Base-by-base conservation (phyloP, 2,113 vertebrate species). In the Nothocercus nigrocapillus region DNA sequence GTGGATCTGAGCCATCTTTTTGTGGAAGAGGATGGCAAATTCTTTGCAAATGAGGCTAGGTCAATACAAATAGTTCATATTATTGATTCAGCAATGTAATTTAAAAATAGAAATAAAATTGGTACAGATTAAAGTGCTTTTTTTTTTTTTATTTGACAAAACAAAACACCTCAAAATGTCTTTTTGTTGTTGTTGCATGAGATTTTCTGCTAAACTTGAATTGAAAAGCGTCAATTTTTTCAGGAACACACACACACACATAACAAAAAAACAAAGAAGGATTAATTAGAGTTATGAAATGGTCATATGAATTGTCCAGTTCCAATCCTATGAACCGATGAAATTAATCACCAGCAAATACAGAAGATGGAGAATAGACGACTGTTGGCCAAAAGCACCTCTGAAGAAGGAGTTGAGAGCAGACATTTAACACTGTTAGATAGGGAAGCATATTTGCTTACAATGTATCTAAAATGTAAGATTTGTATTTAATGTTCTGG, bases 81-180 rank as follows among this genome's bases (percentile, higher is more conserved):
- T 93, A 93, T 82, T 95, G 81, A 88, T 89, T 90, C 80, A 96
- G 73, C 88, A 24, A 45, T 20, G 83, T 61, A 94, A 78, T 81
- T 72, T 86, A 82, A 67, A 95, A 94, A 95, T 68, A 95, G 90
- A 81, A 93, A 75, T 81, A 78, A 83, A 92, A 86, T 36, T 45
- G 54, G 32, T n/a, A n/a, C 15, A 94, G 84, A 96, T 95, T 81
- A 96, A 94, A 95, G 13, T 5, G 62, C 89, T 87, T 88, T 19
- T 59, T 36, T 24, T 6, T 21, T 9, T 25, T 80, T 76, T 61
- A 44, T 74, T 54, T 86, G 77, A 84, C 86, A 84, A 94, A 85
- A 36, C 22, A 59, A 79, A 95, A 61, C 83, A 92, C 81, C 81
- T 54, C n/a, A 82, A 92, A 87, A 82, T 88, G 84, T 92, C 93